A percentile compares a stretch with the other conserved stretches of the same genome.
Conservation (phyloP, 2,797 vertebrate species). For the Chrysolophus pictus region DNA sequence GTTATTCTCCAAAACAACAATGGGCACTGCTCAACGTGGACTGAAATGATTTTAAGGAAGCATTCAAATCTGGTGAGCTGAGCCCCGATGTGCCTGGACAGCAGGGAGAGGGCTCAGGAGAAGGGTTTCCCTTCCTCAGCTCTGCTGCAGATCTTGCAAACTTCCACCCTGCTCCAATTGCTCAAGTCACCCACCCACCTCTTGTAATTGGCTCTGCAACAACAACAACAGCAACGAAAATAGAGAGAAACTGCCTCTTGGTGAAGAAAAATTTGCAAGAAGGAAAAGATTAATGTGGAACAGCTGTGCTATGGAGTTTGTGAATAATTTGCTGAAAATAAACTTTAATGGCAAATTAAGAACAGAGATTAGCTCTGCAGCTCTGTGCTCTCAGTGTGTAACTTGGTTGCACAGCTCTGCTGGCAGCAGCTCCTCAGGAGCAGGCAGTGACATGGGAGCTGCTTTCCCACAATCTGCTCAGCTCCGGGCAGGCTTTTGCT, state of each 20-base stretch:
- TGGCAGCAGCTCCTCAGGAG: fast-evolving
- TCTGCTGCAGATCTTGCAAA: background rate
- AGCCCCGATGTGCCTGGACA: fast-evolving
- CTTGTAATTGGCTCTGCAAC: background rate
- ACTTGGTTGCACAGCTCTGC: background rate
- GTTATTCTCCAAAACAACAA: background rate
- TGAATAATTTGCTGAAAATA: constrained; percentile 70
- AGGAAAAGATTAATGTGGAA: constrained; percentile 45
- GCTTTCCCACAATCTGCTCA: background rate
- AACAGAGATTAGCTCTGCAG: constrained; percentile 40
- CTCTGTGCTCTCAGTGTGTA: background rate
- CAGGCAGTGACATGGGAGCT: background rate
- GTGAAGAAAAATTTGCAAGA: constrained; percentile 38
- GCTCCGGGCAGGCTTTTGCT: background rate
- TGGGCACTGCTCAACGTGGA: fast-evolving
- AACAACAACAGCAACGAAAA: background rate
- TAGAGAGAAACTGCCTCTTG: constrained; percentile 21
- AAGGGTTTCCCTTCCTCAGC: background rate
- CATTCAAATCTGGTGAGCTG: background rate
- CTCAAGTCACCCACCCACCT: constrained; percentile 7
- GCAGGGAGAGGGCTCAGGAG: fast-evolving
- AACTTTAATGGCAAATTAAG: constrained; percentile 62
- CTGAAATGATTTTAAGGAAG: background rate
- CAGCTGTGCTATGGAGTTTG: constrained; percentile 60
- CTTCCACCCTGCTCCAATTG: background rate